phyloP scores from a whole-genome alignment of 2,113 vertebrate species.

The Chaetorhynchus papuensis region DNA sequence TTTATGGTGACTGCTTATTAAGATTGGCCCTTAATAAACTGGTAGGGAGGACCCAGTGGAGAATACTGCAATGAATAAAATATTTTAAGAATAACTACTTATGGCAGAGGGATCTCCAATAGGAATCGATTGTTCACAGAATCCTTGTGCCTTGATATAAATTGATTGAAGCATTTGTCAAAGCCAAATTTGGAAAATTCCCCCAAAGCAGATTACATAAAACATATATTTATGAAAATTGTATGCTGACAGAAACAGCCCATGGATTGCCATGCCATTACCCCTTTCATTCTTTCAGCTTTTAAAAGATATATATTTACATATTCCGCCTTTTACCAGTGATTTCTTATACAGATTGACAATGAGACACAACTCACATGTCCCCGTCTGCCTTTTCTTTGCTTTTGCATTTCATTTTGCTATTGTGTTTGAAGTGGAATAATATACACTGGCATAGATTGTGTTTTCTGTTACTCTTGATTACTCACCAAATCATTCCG shows the following conservation, averaged over 20 bases:
- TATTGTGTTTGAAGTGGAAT: slow-evolving; percentile 9
- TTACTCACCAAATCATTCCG: slow-evolving; percentile 16
- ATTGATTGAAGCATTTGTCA: not conserved
- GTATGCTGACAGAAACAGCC: not conserved
- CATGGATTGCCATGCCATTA: not conserved
- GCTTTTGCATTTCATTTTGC: slow-evolving; percentile 19
- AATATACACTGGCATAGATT: not conserved
- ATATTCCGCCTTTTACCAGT: not conserved
- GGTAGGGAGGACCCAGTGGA: not conserved
- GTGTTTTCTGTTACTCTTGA: slow-evolving; percentile 39
- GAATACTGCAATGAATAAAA: not conserved
- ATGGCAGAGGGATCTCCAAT: not conserved
- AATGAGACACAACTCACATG: not conserved
- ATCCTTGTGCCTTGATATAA: not conserved
- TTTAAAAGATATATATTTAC: not conserved
- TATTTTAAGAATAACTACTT: not conserved
- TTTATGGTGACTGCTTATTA: not conserved
- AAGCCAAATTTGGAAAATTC: not conserved
- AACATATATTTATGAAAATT: not conserved
- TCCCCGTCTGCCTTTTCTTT: not conserved
- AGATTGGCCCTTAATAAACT: not conserved
- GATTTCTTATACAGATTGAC: slow-evolving; percentile 1
- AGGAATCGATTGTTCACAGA: not conserved
- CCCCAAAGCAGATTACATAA: not conserved
- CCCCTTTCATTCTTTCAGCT: not conserved